Evolutionary conservation across 2,797 vertebrate genomes (phyloP).

Genomic region (Mormyrus proboscirostris): DNA sequence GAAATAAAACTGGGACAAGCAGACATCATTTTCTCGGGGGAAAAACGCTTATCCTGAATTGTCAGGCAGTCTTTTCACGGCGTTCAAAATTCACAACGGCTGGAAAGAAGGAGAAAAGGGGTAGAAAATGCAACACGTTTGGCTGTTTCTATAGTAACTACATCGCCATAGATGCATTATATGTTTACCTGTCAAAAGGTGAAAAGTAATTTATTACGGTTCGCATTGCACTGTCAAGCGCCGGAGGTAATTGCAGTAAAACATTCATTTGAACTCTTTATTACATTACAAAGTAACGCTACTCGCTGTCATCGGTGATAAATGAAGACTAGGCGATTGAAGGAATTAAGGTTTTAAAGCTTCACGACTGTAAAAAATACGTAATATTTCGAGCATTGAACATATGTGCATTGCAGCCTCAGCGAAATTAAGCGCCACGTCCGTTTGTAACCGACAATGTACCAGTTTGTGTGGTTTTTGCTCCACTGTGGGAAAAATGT

Average conservation of each 20-base stretch:
- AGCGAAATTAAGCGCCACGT: background rate
- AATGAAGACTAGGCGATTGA: background rate
- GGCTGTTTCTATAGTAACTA: constrained; percentile 37
- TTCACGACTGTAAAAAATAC: background rate
- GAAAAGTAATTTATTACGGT: constrained; percentile 1
- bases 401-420: background rate
- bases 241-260: constrained; percentile 1
- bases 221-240: background rate
- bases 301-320: constrained; percentile 5
- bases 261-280: background rate
- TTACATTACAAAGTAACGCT: background rate
- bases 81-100: constrained; percentile 25
- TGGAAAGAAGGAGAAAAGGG: constrained; percentile 16
- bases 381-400: background rate
- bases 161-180: constrained; percentile 24
- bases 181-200: constrained; percentile 15
- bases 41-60: background rate
- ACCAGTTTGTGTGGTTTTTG: background rate
- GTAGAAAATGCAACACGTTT: constrained; percentile 14
- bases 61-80: background rate
- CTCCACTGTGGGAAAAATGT: background rate
- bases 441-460: background rate
- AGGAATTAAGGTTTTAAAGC: background rate
- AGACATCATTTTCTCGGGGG: background rate
- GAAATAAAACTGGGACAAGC: background rate